Evolutionary conservation across 2,797 vertebrate species (phyloP), one percentile per base, ranked within the genome.

Genomic region (Liparis tanakae): DNA sequence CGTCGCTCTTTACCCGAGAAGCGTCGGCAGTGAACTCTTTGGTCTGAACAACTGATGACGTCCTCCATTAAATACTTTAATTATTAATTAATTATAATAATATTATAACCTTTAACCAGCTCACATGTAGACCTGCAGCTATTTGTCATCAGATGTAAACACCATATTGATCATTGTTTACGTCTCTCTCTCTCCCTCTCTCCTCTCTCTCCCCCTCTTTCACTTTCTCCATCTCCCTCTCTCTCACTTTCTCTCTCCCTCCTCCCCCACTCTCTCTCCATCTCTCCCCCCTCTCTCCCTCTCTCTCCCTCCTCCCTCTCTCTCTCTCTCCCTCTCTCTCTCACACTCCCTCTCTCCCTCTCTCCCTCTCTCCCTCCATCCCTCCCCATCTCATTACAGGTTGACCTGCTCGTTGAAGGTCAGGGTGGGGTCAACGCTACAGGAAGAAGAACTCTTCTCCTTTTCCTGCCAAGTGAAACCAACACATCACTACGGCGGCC

Each of bases 351-450:
- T 4, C 4, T n/a, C 25, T 4, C 25, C 25, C 25, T 30, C 4
- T 2, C 25, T 1, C 25, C 4, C 25, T 4, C 25, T 30, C 25
- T 30, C 25, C 25, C 25, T 30, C 25, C 25, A 30, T 3, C 37
- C 25, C 25, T 30, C 25, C 25, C 25, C 25, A 94, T 93, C 93
- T 86, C 82, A 91, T 93, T 93, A 91, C 51, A 80, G 78, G 82
- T 91, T 93, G 94, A 93, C 91, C 89, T 91, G 81, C 15, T 46
- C 82, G 92, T 90, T 92, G 84, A 89, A 92, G 91, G 92, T 91
- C 89, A 89, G 66, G 48, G 67, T 34, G 77, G 57, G 57, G 83
- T 81, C 75, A 70, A 67, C 77, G 68, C 57, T 63, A 62, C 74
- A 85, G 72, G 70, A 83, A 85, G 4, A 84, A 87, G 63, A 80